Conservation (phyloP, 2,888 invertebrate species). For the Tribolium freemani region DNA sequence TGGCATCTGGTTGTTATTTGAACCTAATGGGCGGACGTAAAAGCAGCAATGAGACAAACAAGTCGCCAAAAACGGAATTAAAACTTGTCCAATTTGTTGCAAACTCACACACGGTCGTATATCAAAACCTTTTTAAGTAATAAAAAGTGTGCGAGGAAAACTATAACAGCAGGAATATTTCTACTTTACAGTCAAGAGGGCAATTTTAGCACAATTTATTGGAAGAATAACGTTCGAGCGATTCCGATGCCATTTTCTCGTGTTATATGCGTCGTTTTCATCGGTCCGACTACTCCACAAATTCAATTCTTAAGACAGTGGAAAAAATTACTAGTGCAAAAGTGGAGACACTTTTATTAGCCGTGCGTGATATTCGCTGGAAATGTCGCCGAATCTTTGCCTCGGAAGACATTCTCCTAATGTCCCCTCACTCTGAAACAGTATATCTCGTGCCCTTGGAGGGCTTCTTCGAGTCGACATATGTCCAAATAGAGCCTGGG, state of each 20-base stretch:
- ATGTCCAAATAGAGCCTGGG: constrained; percentile 49
- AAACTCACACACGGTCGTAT: constrained; percentile 20
- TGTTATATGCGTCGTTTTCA: constrained; percentile 29
- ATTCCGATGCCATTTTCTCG: constrained; percentile 31
- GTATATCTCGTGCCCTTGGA: constrained; percentile 43
- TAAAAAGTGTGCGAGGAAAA: constrained; percentile 38
- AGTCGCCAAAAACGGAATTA: constrained; percentile 30
- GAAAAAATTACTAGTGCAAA: constrained; percentile 19
- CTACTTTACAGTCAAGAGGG: constrained; percentile 32
- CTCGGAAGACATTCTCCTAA: constrained; percentile 15
- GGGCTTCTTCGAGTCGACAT: constrained; percentile 41
- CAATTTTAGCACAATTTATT: constrained; percentile 38
- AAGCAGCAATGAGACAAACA: constrained; percentile 27
- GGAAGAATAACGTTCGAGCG: constrained; percentile 29
- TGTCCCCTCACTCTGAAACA: constrained; percentile 20
- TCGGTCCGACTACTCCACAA: constrained; percentile 28
- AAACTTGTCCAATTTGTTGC: constrained; percentile 23
- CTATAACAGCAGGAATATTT: constrained; percentile 39
- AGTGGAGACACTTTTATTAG: constrained; percentile 17
- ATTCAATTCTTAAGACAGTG: constrained; percentile 20
- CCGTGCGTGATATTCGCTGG: background rate
- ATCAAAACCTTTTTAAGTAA: constrained; percentile 40
- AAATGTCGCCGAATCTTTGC: constrained; percentile 30
- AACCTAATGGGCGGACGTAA: constrained; percentile 38
- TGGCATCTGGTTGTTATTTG: constrained; percentile 38